Percentiles rank a stretch among this genome's conserved stretches.
These are phyloP conservation scores for Eubasilissa regina DNA, from an alignment of 1,140 invertebrate species.

Conservation along the genomic window DNA sequence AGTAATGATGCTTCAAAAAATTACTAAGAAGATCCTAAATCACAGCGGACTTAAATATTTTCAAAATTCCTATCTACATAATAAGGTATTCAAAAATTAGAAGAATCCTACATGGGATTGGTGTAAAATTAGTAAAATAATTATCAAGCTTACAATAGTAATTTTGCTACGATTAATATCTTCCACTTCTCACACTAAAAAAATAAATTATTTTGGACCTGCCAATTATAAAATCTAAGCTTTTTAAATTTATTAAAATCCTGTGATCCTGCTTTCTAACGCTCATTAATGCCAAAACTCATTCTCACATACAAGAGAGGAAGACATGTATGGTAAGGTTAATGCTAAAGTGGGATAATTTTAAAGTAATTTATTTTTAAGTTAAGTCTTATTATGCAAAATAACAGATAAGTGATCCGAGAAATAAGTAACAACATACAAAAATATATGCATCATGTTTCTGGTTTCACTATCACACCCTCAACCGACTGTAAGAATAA, in stretches of 20 bases:
- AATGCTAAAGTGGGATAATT: not conserved
- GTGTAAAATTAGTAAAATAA: not conserved
- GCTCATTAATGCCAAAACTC: slow-evolving; percentile 34
- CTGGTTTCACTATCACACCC: not conserved
- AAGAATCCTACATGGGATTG: slow-evolving; percentile 1
- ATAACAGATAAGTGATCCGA: slow-evolving; percentile 14
- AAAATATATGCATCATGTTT: slow-evolving; percentile 17
- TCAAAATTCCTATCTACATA: not conserved
- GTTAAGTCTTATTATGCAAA: slow-evolving; percentile 16
- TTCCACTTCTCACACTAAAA: not conserved
- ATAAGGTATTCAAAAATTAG: slow-evolving; percentile 10
- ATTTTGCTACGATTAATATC: not conserved
- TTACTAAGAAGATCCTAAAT: slow-evolving; percentile 5
- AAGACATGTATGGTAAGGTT: not conserved
- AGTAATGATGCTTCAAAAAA: not conserved
- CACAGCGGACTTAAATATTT: slow-evolving; percentile 13
- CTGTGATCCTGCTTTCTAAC: slow-evolving; percentile 22
- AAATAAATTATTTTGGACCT: slow-evolving; percentile 42
- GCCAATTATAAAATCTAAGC: slow-evolving; percentile 28
- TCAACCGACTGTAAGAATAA: not conserved
- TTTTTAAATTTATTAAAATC: slow-evolving; percentile 33
- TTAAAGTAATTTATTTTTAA: not conserved
- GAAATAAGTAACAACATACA: slow-evolving; percentile 4
- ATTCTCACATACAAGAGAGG: slow-evolving; percentile 6
- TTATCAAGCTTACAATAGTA: not conserved